Base-by-base conservation (phyloP, 2,113 vertebrate genomes). In the Mirounga angustirostris region DNA sequence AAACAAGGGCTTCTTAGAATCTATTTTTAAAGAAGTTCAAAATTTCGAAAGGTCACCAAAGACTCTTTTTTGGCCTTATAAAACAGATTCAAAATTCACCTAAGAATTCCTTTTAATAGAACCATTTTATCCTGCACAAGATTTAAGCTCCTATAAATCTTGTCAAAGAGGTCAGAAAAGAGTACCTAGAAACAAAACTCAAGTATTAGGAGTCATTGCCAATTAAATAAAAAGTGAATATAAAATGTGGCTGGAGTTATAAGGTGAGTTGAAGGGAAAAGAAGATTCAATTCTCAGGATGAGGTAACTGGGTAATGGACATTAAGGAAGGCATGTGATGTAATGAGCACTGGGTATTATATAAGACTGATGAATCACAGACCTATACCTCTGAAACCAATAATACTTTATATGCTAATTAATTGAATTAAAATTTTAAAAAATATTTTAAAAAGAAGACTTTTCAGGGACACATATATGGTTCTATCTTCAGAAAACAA, bases 221-320 rank as follows among this genome's bases (percentile, higher is more conserved):
- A 59, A 89, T 74, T 95, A 88, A 92, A 94, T 56, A 54, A 56
- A 91, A 95, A 93, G 76, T 56, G 36, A 91, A 76, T 73, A 65
- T 65, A 58, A 78, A 65, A 21, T 13, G 26, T 26, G 19, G 61
- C 26, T 79, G 46, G 58, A 56, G 12, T 65, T 80, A 40, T 91
- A 82, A 61, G 16, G 40, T 26, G n/a, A 85, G 43, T 78, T 79
- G 65, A 88, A 96, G 46, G 58, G 43, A 61, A 96, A 89, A 82
- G 71, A 93, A 13, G 63, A 76, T 30, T 76, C 52, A 61, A 2
- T 88, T 87, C 10, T 93, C 46, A 54, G 63, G 30, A 85, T 21
- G 1, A 6, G 14, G 14, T 16, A 67, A 33, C 28, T 33, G 30
- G 63, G 63, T 67, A 14, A 67, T 67, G 63, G 63, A 7, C 63